These are phyloP conservation scores for Leptura quadrifasciata DNA, from an alignment of 2,888 invertebrate species.

Conservation along the genomic window DNA sequence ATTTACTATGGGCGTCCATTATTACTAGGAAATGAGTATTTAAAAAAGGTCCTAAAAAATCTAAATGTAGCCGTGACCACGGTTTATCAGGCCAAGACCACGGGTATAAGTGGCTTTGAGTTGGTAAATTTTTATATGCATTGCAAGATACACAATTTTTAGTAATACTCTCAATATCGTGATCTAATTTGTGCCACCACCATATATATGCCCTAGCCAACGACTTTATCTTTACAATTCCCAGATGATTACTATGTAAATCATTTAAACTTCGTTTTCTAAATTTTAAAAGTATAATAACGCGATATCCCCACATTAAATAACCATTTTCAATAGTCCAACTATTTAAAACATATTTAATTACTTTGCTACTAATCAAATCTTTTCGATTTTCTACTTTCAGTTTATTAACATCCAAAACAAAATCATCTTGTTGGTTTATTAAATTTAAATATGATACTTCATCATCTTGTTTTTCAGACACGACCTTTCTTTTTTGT, in stretches of 20 bases:
- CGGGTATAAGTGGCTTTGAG: slow-evolving; percentile 11
- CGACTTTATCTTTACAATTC: slow-evolving; percentile 23
- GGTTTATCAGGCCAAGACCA: slow-evolving; percentile 21
- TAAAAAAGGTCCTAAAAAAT: slow-evolving; percentile 30
- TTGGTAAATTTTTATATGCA: slow-evolving; percentile 3
- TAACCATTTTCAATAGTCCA: no score
- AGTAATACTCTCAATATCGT: slow-evolving; percentile 12
- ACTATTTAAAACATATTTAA: no score
- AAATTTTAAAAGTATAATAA: no score
- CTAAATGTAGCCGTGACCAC: slow-evolving; percentile 22
- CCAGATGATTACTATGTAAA: slow-evolving; percentile 16
- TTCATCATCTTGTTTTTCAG: no score
- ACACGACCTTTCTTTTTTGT: no score
- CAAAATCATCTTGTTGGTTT: no score
- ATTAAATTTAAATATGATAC: no score
- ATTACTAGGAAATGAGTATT: slow-evolving; percentile 7
- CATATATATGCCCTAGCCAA: slow-evolving; percentile 18
- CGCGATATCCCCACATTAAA: no score
- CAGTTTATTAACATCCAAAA: no score
- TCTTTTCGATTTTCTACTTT: no score
- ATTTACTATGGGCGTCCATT: slow-evolving; percentile 11
- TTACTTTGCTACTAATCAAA: no score
- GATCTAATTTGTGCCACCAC: slow-evolving; percentile 34
- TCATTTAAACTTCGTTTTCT: no score
- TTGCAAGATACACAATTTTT: not conserved